phyloP scores from a whole-genome alignment of 1,140 invertebrate species.

The Drosophila ercepeae region DNA sequence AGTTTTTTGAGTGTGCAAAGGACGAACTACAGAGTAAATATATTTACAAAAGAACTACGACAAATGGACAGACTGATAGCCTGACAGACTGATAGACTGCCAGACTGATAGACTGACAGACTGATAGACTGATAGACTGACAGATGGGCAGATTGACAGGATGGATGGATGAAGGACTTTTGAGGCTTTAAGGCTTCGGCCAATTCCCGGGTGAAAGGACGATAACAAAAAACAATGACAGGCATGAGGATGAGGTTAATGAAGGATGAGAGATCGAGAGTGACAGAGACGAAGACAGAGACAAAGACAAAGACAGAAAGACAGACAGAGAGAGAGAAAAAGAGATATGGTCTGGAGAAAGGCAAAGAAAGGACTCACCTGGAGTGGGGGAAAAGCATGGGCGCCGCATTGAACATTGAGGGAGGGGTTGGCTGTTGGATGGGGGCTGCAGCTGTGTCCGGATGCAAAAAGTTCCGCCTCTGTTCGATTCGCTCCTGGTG shows the following conservation, averaged over 20 bases:
- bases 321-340: constrained; percentile 3
- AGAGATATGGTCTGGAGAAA: background rate
- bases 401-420: constrained; percentile 82
- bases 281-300: constrained; percentile 13
- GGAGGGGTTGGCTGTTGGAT: constrained; percentile 78
- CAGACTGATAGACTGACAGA: background rate
- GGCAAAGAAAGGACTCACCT: constrained; percentile 66
- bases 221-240: constrained; percentile 28
- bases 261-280: constrained; percentile 10
- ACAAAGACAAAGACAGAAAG: constrained; percentile 11
- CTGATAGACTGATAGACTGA: background rate
- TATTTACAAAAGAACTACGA: constrained; percentile 1
- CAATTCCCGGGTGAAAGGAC: constrained; percentile 1
- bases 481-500: constrained; percentile 89
- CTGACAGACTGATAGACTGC: constrained; percentile 1
- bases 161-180: background rate
- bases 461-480: constrained; percentile 92
- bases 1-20: constrained; percentile 24
- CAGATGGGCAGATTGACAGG: background rate
- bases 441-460: constrained; percentile 89
- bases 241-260: constrained; percentile 33
- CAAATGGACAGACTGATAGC: background rate
- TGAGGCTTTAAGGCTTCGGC: background rate
- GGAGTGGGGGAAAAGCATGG: constrained; percentile 83
- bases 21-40: constrained; percentile 4